Evolutionary conservation across 2,888 invertebrate species (phyloP).

Genomic region (Synanthedon myopaeformis): DNA sequence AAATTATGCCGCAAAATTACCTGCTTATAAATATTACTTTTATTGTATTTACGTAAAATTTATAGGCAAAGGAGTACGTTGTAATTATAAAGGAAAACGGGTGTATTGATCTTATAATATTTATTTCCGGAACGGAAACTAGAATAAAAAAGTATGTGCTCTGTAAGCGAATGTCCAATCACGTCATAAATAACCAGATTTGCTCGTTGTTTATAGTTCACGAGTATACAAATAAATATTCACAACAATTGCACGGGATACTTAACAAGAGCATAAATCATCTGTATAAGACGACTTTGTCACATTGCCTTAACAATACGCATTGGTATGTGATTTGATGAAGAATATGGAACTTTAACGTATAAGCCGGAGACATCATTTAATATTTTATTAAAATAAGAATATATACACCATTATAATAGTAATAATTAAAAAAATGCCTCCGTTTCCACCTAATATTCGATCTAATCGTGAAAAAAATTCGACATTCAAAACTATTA

Average conservation of each 20-base stretch:
- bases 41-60: too few species aligned
- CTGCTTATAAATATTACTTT: too few species aligned
- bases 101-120: too few species aligned
- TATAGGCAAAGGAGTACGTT: too few species aligned
- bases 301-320: slow-evolving; percentile 53
- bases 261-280: slow-evolving; percentile 66
- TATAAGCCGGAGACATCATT: neutral
- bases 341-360: slow-evolving; percentile 35
- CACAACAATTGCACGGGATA: slow-evolving; percentile 66
- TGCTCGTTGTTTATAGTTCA: slow-evolving; percentile 66
- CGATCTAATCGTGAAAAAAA: too few species aligned
- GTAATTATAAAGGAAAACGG: too few species aligned
- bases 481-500: too few species aligned
- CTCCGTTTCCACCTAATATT: too few species aligned
- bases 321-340: slow-evolving; percentile 18
- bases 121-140: slow-evolving; percentile 6
- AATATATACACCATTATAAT: too few species aligned
- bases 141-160: slow-evolving; percentile 26
- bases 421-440: too few species aligned
- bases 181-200: slow-evolving; percentile 67
- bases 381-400: neutral
- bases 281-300: slow-evolving; percentile 67
- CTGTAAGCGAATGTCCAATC: slow-evolving; percentile 57
- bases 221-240: slow-evolving; percentile 63
- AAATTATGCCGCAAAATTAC: too few species aligned